These are phyloP conservation scores for Hylyphantes graminicola DNA, from an alignment of 1,140 invertebrate species.

Conservation along the genomic window DNA sequence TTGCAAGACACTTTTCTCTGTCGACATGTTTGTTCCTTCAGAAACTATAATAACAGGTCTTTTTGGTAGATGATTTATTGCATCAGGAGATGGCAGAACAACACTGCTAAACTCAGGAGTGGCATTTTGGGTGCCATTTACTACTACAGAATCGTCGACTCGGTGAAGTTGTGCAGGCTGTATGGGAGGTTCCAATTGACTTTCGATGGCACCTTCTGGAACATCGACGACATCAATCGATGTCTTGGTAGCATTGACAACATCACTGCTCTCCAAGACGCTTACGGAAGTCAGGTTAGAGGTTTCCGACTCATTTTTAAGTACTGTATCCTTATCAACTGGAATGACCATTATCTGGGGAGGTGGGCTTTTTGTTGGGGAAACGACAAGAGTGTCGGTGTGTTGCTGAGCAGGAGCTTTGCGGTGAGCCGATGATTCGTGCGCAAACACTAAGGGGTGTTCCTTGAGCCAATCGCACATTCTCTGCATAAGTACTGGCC, in stretches of 20 bases:
- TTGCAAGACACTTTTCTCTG: conserved; percentile 1
- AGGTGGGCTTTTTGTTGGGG: conserved; percentile 49
- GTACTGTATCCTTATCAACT: conserved; percentile 13
- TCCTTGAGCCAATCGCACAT: conserved; percentile 57
- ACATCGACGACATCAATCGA: neutral
- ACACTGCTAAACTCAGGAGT: neutral
- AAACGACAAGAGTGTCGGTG: neutral
- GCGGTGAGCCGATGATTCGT: conserved; percentile 23
- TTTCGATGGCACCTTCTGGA: neutral
- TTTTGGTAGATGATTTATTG: neutral
- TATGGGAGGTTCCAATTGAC: conserved; percentile 2
- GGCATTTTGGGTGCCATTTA: conserved; percentile 14
- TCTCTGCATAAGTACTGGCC: conserved; percentile 38
- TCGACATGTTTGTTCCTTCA: neutral
- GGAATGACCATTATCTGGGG: conserved; percentile 36
- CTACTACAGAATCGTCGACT: neutral
- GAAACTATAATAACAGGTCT: neutral
- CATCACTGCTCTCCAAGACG: neutral
- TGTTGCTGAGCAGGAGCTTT: neutral
- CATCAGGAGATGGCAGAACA: neutral
- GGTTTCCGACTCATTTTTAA: conserved; percentile 7
- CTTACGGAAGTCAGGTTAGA: neutral
- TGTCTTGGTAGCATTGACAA: conserved; percentile 27
- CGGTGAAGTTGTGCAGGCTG: conserved; percentile 5
- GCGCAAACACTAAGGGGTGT: conserved; percentile 45